Evolutionary conservation across 2,113 vertebrate species (phyloP), one percentile per base, ranked within the genome.

Genomic region (Epinephelus cyanopodus): DNA sequence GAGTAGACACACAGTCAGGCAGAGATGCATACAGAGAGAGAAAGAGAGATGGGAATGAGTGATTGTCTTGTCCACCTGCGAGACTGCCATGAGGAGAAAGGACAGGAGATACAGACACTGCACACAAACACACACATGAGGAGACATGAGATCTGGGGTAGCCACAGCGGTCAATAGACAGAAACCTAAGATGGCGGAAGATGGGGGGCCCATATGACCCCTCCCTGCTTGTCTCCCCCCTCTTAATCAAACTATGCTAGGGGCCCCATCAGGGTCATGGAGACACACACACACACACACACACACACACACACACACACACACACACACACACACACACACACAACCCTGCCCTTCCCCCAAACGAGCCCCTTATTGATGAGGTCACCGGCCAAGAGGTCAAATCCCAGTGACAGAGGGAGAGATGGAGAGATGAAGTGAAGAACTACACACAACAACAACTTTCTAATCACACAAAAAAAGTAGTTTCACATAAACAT

Each of bases 131-230:
- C 56, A 13, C 58, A 71, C 63, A 79, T 1, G 0, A 13, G 21
- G 45, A 60, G 37, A 84, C 80, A 63, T 52, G 42, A 73, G 66
- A 78, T 61, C n/a, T 56, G 33, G 3, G 56, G 52, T 61, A 73
- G 84, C 39, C 47, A 2, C 50, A 27, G 69, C 72, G 77, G 76
- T 86, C 88, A 87, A 82, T 67, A 78, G 74, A 87, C 3, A 7
- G 83, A 91, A 92, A 92, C 87, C 81, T 85, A 90, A 93, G 87
- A 91, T 87, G 87, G 87, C n/a, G 72, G 85, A 83, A 80, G 80
- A 77, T 60, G 54, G 45, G 74, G 70, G 68, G 48, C 58, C 75
- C 52, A 11, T 19, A 25, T 6, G 13, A 66, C 84, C 85, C 83
- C 65, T 5, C 69, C 75, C 58, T 70, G 60, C 39, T 69, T 25